Evolutionary conservation across 2,888 invertebrate species (phyloP), one percentile per base, ranked within the genome.

Genomic region (Mimas tiliae): DNA sequence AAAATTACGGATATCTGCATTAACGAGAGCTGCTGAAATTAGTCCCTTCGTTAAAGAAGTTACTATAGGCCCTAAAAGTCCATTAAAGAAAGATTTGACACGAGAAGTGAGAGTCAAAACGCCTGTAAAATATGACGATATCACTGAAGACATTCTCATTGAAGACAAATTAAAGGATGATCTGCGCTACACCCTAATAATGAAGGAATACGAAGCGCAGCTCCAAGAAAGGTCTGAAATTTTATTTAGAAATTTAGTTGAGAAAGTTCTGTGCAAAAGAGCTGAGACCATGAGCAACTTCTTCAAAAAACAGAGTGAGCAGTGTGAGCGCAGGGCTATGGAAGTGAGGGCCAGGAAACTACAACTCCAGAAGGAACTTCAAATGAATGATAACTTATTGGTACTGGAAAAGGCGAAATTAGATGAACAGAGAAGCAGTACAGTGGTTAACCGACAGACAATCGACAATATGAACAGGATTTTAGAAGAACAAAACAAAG

Each of bases 1-100:
- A 66, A 90, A 90, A 74, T 81, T 95, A 62, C 94, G 95, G 74
- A 87, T 95, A 68, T 94, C 95, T 3, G 95, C 95, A 6, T 80
- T 96, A 33, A 92, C 90, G 48, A 96, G 95, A 81, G 95, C 94
- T 4, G 93, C 92, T 19, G 87, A 88, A 76, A 91, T 95, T 34
- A 94, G 94, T 68, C 89, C 91, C 2, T 77, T 83, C 47, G 85
- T 95, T 0, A 90, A 90, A 70, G 90, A 94, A 82, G 93, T 93
- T 0, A 95, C 95, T 0, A 83, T 83, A 70, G 83, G 83, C 58
- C 83, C 83, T 7, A 82, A 80, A 42, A 83, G 83, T 67, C 81
- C 80, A 4, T 4, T 73, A n/a, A 80, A 87, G 65, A 78, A 83
- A 67, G 78, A 81, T 66, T 62, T 66, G 1, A 55, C 65, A 12